Evolutionary conservation across 2,113 vertebrate genomes (phyloP).

Genomic region (Chaetorhynchus papuensis): DNA sequence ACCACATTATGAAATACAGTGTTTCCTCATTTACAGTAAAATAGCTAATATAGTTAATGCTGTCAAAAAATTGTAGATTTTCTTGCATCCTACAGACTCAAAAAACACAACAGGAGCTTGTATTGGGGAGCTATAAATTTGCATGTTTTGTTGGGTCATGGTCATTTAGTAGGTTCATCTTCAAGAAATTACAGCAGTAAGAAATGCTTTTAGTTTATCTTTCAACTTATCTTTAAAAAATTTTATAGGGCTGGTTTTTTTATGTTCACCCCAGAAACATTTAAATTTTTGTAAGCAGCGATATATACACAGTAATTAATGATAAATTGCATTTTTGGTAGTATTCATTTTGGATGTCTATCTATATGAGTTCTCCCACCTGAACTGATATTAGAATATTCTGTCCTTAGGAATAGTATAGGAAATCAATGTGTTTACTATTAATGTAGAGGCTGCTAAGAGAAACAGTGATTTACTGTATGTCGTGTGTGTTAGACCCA

Average conservation of each 20-base stretch:
- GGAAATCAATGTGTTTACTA: background rate
- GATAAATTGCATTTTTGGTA: background rate
- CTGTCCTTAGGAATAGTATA: background rate
- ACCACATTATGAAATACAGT: background rate
- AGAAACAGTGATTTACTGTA: background rate
- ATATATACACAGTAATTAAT: background rate
- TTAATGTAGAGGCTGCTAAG: background rate
- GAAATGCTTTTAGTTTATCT: background rate
- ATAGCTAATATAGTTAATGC: background rate
- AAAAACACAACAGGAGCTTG: background rate
- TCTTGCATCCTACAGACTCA: background rate
- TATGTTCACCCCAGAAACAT: background rate
- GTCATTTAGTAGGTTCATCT: background rate
- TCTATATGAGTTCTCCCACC: background rate
- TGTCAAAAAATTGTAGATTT: background rate
- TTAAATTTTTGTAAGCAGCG: background rate
- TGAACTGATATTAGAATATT: background rate
- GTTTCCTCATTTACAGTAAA: background rate
- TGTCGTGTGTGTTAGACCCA: background rate
- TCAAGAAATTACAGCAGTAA: background rate
- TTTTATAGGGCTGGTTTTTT: background rate
- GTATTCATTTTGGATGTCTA: background rate
- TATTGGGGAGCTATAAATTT: background rate
- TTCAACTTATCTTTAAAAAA: background rate
- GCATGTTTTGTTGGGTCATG: background rate